Evolutionary conservation across 2,113 vertebrate genomes (phyloP).

Genomic region (Pycnonotus jocosus): DNA sequence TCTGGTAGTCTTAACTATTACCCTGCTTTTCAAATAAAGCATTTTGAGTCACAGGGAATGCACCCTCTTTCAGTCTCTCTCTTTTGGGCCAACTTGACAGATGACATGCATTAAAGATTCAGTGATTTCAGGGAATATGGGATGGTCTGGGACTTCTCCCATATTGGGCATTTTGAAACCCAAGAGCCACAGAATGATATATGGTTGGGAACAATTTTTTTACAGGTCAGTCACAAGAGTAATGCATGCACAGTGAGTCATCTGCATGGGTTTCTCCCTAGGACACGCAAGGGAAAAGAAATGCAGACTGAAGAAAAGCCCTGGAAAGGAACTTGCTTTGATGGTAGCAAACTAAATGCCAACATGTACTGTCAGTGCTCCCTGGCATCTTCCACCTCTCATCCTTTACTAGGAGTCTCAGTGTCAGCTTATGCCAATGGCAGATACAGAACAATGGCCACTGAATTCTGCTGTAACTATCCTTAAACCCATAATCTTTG

Average conservation of each 20-base stretch:
- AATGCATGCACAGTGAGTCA: background rate
- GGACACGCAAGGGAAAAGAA: background rate
- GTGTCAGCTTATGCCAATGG: background rate
- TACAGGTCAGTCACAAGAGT: background rate
- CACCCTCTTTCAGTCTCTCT: background rate
- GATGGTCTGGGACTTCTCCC: background rate
- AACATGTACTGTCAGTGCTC: background rate
- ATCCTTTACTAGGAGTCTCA: background rate
- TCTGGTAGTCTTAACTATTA: background rate
- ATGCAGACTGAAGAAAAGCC: background rate
- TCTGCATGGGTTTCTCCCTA: accelerated
- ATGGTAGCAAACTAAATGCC: background rate
- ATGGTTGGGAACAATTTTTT: background rate
- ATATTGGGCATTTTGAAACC: background rate
- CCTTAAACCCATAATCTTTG: background rate
- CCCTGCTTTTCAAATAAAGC: background rate
- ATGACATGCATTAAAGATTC: background rate
- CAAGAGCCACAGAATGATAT: background rate
- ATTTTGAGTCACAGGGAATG: background rate
- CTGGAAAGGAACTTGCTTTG: accelerated
- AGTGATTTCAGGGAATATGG: background rate
- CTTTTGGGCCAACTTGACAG: background rate
- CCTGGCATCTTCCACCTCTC: background rate
- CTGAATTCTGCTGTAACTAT: background rate
- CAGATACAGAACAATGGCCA: accelerated